Evolutionary conservation across 1,140 invertebrate genomes (phyloP).

Genomic region (Drosophila ananassae): DNA sequence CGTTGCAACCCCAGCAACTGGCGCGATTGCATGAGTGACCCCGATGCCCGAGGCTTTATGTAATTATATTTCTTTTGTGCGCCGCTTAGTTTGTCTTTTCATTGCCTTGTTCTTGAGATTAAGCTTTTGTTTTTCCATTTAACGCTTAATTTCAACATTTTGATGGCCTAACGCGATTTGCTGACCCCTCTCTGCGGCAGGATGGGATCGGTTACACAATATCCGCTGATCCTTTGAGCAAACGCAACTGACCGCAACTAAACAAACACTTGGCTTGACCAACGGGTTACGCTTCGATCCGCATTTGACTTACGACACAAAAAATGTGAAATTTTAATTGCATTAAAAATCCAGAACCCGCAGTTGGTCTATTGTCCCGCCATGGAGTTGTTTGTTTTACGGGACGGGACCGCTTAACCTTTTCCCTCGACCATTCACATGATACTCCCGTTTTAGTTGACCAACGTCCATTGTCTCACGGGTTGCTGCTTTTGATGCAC

Average conservation of each 20-base stretch:
- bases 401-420: conserved; percentile 62
- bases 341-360: conserved; percentile 61
- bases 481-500: conserved; percentile 64
- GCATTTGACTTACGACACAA: conserved; percentile 68
- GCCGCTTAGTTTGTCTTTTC: conserved; percentile 77
- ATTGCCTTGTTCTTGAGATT: conserved; percentile 73
- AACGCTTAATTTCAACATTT: conserved; percentile 81
- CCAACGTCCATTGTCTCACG: conserved; percentile 21
- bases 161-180: conserved; percentile 72
- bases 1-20: conserved; percentile 57
- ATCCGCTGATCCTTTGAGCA: conserved; percentile 43
- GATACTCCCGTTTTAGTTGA: conserved; percentile 42
- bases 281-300: conserved; percentile 62
- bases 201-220: conserved; percentile 63
- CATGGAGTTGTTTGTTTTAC: conserved; percentile 66
- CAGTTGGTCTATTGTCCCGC: conserved; percentile 24
- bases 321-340: conserved; percentile 62
- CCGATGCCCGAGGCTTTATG: conserved; percentile 30
- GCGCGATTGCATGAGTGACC: conserved; percentile 55
- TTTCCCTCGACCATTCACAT: conserved; percentile 29
- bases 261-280: conserved; percentile 65
- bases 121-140: conserved; percentile 82
- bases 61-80: conserved; percentile 77
- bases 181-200: conserved; percentile 56
- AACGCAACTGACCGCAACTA: conserved; percentile 77